These are phyloP conservation scores for Enteromius thamalakanensis DNA, from an alignment of 2,797 vertebrate genomes.

Conservation along the genomic window DNA sequence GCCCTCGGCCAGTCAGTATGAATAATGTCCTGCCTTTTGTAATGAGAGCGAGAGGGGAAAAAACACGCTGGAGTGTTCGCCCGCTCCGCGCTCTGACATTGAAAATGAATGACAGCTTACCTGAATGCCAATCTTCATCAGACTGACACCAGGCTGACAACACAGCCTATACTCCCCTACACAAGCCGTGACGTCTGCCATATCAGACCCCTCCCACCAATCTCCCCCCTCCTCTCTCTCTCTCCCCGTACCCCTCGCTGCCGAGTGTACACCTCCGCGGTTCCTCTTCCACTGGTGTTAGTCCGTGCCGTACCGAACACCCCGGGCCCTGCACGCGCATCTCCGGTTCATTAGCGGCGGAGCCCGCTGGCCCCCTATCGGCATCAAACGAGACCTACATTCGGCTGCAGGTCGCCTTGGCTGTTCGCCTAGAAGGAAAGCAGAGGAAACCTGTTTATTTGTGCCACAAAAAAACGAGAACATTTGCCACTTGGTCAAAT, in stretches of 20 bases:
- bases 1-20: constrained; percentile 86
- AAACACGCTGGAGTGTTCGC: constrained; percentile 79
- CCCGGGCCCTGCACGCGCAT: constrained; percentile 45
- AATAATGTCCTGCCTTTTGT: constrained; percentile 92
- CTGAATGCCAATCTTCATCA: constrained; percentile 99
- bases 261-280: constrained; percentile 61
- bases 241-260: constrained; percentile 49
- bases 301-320: constrained; percentile 38
- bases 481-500: not conserved
- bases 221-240: constrained; percentile 60
- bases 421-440: not conserved
- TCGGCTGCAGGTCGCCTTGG: constrained; percentile 15
- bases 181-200: constrained; percentile 82
- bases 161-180: constrained; percentile 95
- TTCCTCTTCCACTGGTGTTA: constrained; percentile 51
- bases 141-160: constrained; percentile 98
- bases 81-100: constrained; percentile 87
- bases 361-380: constrained; percentile 73
- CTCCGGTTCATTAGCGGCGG: constrained; percentile 52
- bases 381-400: constrained; percentile 50
- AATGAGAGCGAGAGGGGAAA: constrained; percentile 79
- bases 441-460: not conserved
- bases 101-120: constrained; percentile 99
- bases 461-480: not conserved
- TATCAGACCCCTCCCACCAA: constrained; percentile 76